Evolutionary conservation across 1,140 invertebrate genomes (phyloP), one percentile per base, ranked within the genome.

Genomic region (Drosophila novamexicana): DNA sequence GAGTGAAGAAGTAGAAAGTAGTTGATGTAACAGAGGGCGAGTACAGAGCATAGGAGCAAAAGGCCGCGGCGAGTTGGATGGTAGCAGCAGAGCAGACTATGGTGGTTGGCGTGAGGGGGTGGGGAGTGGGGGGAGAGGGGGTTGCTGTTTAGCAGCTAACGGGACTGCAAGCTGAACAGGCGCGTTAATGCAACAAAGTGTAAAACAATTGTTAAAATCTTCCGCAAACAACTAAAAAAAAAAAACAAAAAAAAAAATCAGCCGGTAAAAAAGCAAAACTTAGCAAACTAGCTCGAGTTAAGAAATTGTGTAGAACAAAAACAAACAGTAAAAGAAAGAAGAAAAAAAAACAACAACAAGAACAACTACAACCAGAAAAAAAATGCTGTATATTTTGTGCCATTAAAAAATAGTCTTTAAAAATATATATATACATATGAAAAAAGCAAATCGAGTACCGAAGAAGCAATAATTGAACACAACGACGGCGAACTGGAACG

Each of bases 301-400:
- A 72, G 50, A 54, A 54, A 37, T 12, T 67, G 59, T 53, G 44
- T 65, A 64, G 62, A 42, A 66, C 50, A 62, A 40, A 29, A 29
- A 67, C 53, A 63, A 56, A 66, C 22, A 29, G 22, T 9, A 44
- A 58, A 78, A 36, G 18, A 18, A 18, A 18, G 18, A 18, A 18
- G 18, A 40, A 50, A 37, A 65, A 22, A 22, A 22, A 22, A 22
- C 22, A 22, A 63, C 29, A 62, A 76, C 36, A 62, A 71, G 22
- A 90, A 69, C 63, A 59, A 58, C 18, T 56, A 67, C 9, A 40
- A 61, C 29, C 34, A 63, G n/a, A 65, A 69, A 39, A 14, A 14
- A 65, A 90, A 81, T 75, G 88, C 77, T 91, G 88, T 89, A 91
- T 84, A 91, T 88, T 84, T 91, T 83, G 88, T 90, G 88, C 88